Evolutionary conservation across 2,888 invertebrate genomes (phyloP).

Genomic region (Ectemnius lituratus): DNA sequence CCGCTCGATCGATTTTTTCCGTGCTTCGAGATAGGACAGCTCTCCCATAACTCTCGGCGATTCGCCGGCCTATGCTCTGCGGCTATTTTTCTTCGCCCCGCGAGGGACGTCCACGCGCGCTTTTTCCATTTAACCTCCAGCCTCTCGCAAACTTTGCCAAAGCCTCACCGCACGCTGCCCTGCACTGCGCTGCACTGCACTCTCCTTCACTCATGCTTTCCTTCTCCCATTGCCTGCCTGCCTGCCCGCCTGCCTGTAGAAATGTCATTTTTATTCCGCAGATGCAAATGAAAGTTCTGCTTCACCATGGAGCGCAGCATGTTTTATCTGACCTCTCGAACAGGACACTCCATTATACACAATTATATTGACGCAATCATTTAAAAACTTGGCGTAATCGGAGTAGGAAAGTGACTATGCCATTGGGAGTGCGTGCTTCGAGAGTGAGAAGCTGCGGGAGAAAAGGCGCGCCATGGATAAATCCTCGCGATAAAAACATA

Average conservation of each 20-base stretch:
- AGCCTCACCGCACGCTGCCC: too few relatives aligned
- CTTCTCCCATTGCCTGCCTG: background rate
- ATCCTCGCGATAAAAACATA: background rate
- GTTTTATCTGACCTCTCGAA: too few relatives aligned
- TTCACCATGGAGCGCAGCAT: too few relatives aligned
- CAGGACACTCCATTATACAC: too few relatives aligned
- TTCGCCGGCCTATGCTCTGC: constrained; percentile 21
- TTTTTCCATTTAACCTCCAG: background rate
- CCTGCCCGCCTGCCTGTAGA: background rate
- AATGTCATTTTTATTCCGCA: background rate
- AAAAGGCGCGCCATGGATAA: constrained; percentile 6
- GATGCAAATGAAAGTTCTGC: background rate
- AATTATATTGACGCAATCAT: too few relatives aligned
- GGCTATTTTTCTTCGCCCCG: constrained; percentile 33
- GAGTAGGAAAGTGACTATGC: background rate
- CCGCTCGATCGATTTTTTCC: constrained; percentile 35
- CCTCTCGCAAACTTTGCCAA: too few relatives aligned
- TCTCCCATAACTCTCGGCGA: constrained; percentile 40
- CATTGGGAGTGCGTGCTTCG: background rate
- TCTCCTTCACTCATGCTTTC: too few relatives aligned
- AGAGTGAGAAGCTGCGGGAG: constrained; percentile 5
- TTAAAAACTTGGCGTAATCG: background rate
- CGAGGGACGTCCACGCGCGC: background rate
- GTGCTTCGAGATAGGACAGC: constrained; percentile 47
- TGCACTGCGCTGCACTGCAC: too few relatives aligned